Conservation (phyloP, 1,140 invertebrate species). For the Macrostomum lignano region DNA sequence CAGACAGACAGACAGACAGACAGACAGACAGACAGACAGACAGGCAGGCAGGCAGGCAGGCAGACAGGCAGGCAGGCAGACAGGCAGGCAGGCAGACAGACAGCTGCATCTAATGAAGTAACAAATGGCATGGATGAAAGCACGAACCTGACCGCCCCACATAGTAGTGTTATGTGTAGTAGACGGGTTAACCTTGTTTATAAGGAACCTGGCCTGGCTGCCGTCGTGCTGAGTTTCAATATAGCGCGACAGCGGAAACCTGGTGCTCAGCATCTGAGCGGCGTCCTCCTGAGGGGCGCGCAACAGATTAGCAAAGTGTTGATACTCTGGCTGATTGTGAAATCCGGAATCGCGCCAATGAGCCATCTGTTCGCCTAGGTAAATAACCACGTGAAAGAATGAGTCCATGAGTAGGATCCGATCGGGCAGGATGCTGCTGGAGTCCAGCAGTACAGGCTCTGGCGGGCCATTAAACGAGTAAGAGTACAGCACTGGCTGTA, state of each 20-base stretch:
- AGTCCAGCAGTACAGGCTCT: conserved; percentile 42
- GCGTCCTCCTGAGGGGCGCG: conserved; percentile 88
- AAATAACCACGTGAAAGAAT: conserved; percentile 98
- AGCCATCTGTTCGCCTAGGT: conserved; percentile 41
- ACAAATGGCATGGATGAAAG: no score
- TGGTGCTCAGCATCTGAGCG: conserved; percentile 63
- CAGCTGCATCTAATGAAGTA: no score
- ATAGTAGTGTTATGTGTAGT: conserved; percentile 99
- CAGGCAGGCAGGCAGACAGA: no score
- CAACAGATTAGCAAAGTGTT: conserved; percentile 75
- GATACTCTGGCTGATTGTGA: conserved; percentile 59
- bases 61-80: no score
- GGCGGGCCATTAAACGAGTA: conserved; percentile 91
- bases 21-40: no score
- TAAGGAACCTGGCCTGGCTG: conserved; percentile 61
- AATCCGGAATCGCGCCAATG: background rate
- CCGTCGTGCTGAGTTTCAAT: conserved; percentile 94
- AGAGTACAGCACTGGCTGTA: conserved; percentile 88
- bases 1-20: no score
- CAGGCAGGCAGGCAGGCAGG: no score
- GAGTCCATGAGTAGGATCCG: conserved; percentile 94
- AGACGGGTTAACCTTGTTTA: conserved; percentile 97
- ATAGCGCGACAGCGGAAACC: conserved; percentile 92
- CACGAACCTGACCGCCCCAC: conserved; percentile 37
- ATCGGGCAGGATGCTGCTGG: conserved; percentile 81